phyloP scores from a whole-genome alignment of 2,113 vertebrate genomes.

The Cynocephalus volans region DNA sequence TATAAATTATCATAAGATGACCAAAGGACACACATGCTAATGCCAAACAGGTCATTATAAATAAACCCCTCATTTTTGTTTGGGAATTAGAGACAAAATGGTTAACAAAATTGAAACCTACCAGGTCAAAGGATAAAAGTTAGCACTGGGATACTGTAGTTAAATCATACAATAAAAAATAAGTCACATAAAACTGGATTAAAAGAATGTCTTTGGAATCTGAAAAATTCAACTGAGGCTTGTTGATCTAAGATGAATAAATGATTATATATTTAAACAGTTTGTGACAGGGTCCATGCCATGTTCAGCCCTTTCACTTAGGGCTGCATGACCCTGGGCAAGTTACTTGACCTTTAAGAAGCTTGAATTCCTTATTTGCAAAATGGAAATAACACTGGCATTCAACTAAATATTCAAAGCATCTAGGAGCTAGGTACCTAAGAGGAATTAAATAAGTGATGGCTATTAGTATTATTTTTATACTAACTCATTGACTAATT shows the following conservation, averaged over 20 bases:
- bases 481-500: not conserved
- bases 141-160: constrained; percentile 47
- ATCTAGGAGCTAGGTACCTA: not conserved
- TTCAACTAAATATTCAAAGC: not conserved
- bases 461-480: not conserved
- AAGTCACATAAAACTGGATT: constrained; percentile 37
- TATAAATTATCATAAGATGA: not conserved
- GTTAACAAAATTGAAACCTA: constrained; percentile 44
- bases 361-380: constrained; percentile 48
- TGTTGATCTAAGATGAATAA: constrained; percentile 34
- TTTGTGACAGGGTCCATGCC: not conserved
- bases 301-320: not conserved
- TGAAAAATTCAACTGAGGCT: constrained; percentile 44
- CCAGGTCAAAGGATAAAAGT: constrained; percentile 46
- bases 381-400: constrained; percentile 56
- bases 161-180: constrained; percentile 57
- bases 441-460: not conserved
- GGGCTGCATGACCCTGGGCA: not conserved
- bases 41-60: not conserved
- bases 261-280: constrained; percentile 48
- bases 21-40: not conserved
- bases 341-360: constrained; percentile 47
- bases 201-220: constrained; percentile 56
- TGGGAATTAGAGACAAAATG: constrained; percentile 5
- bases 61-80: not conserved